Conservation (phyloP, 1,140 invertebrate species). For the Trypoxylus dichotomus region DNA sequence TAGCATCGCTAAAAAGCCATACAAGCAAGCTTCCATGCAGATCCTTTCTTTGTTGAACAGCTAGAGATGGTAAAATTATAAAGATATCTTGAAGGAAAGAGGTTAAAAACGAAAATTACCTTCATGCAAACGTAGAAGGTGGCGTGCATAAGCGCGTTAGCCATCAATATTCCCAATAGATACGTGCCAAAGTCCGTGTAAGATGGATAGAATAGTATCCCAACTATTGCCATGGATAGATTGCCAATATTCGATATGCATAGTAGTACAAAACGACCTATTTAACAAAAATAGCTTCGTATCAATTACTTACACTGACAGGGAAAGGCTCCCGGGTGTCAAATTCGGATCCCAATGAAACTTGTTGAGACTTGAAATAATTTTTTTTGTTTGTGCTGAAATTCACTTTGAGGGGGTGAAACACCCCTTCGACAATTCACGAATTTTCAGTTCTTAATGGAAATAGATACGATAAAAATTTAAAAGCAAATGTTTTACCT, state of each 20-base stretch:
- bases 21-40: conserved; percentile 63
- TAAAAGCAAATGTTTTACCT: too few relatives aligned
- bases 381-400: too few relatives aligned
- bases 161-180: conserved; percentile 77
- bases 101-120: conserved; percentile 56
- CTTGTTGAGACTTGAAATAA: too few relatives aligned
- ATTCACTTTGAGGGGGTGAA: too few relatives aligned
- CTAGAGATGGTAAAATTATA: conserved; percentile 51
- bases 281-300: conserved; percentile 17
- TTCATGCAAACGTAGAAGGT: conserved; percentile 87
- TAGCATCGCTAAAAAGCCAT: conserved; percentile 65
- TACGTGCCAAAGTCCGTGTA: conserved; percentile 79
- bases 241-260: conserved; percentile 74
- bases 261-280: conserved; percentile 59
- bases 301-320: too few relatives aligned
- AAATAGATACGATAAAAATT: too few relatives aligned
- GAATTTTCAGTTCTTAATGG: too few relatives aligned
- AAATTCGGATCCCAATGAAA: too few relatives aligned
- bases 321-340: too few relatives aligned
- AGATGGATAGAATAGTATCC: conserved; percentile 62
- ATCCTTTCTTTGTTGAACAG: conserved; percentile 70
- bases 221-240: conserved; percentile 63
- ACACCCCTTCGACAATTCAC: too few relatives aligned
- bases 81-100: neutral
- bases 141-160: conserved; percentile 80